Conservation (phyloP, 1,140 invertebrate genomes). For the Papilio dardanus region DNA sequence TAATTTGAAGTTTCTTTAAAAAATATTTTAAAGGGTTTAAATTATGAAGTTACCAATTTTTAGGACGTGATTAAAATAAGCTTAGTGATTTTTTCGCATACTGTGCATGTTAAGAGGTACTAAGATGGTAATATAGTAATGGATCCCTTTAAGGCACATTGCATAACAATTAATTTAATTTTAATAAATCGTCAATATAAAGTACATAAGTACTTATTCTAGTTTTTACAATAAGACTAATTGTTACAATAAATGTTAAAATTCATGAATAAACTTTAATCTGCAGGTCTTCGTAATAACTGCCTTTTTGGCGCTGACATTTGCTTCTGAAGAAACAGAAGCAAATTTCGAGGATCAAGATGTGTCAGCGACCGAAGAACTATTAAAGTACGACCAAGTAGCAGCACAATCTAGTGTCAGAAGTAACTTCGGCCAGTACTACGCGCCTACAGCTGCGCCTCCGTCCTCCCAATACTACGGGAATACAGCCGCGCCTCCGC, state of each 20-base stretch:
- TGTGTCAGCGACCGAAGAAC: constrained; percentile 50
- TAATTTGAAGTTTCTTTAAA: constrained; percentile 49
- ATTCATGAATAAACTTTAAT: constrained; percentile 36
- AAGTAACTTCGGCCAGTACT: constrained; percentile 28
- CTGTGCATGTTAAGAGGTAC: neutral
- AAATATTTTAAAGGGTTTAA: constrained; percentile 36
- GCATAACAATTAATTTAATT: too few species aligned
- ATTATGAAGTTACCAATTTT: constrained; percentile 37
- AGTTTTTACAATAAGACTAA: neutral
- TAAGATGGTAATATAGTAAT: too few species aligned
- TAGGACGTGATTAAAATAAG: too few species aligned
- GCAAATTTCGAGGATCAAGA: constrained; percentile 50
- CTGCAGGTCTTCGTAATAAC: constrained; percentile 62
- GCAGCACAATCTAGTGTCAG: neutral
- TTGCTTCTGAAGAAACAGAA: constrained; percentile 53
- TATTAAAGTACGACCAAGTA: constrained; percentile 40
- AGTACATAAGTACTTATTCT: too few species aligned
- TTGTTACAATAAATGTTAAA: neutral
- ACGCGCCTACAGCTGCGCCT: neutral
- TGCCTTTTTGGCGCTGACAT: constrained; percentile 59
- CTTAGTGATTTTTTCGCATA: constrained; percentile 25
- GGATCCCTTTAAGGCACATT: too few species aligned
- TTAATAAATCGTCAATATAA: too few species aligned
- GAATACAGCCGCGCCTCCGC: neutral
- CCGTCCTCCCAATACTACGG: constrained; percentile 33